Base-by-base conservation (phyloP, 2,888 invertebrate species). In the Dorcus parallelipipedus region DNA sequence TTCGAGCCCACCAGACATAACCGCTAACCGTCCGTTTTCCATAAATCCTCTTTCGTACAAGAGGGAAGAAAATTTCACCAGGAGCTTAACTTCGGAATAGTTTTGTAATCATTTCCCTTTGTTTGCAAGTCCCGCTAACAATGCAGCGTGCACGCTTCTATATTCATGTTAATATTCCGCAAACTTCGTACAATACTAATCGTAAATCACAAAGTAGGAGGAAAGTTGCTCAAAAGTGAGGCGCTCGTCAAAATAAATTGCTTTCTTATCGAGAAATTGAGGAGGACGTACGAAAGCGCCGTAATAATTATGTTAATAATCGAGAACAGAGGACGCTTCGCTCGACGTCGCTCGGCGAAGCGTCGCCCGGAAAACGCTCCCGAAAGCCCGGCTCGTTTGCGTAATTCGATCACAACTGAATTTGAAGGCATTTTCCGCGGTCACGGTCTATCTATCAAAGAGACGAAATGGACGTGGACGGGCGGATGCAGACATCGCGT, bases 101-200 rank as follows among this genome's bases (percentile, higher is more conserved):
- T 63, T 61, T 61, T 59, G 59, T 57, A 59, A 63, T 63, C 58
- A 57, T 52, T 58, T 57, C 58, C 55, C 55, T 59, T 63, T 61
- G 57, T 61, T 59, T 52, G 52, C 40, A 50, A 40, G 54, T 52
- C 52, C 49, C 54, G 52, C 59, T 54, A 53, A 58, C 58, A 58
- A 58, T 58, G 49, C 54, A 45, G 49, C 48, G 54, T 49, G 58
- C 53, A 45, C 45, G 52, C 51, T 39, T 52, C 60, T 42, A 52
- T 51, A 47, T 59, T 61, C 58, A 56, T 59, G 61, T 63, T 62
- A 64, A 64, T 62, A 64, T 62, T 58, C 26, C 26, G 52, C 57
- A 58, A 64, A 64, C 60, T 62, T 62, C 58, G 54, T 52, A 64
- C 62, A 64, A 64, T 64, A 54, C 62, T 52, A 60, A 60, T 61